These are phyloP conservation scores for Sinohyriopsis cumingii DNA, from an alignment of 2,888 invertebrate species.

Conservation along the genomic window DNA sequence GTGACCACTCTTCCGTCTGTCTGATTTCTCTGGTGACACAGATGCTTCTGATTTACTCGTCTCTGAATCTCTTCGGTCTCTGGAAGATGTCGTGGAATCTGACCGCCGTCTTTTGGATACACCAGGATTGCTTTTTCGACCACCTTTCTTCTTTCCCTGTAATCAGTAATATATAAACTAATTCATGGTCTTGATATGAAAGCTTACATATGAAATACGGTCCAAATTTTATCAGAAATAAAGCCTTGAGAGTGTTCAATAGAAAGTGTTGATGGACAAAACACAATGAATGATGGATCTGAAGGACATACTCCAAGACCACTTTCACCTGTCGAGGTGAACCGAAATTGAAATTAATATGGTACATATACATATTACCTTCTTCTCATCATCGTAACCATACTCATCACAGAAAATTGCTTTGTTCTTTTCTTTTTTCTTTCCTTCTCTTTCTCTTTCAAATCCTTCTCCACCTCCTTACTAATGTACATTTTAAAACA, in stretches of 20 bases:
- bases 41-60: conserved; percentile 11
- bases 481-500: too few relatives aligned
- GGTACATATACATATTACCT: not conserved
- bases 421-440: not conserved
- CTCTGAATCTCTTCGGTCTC: conserved; percentile 34
- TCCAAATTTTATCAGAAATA: too few relatives aligned
- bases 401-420: too few relatives aligned
- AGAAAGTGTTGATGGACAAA: too few relatives aligned
- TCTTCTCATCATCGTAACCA: not conserved
- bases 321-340: not conserved
- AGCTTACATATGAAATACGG: too few relatives aligned
- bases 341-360: not conserved
- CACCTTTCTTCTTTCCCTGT: too few relatives aligned
- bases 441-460: conserved; percentile 5
- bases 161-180: too few relatives aligned
- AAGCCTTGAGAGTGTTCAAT: too few relatives aligned
- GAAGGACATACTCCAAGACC: too few relatives aligned
- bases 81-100: conserved; percentile 13
- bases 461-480: not conserved
- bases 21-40: conserved; percentile 23
- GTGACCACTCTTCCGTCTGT: conserved; percentile 27
- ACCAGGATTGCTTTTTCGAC: conserved; percentile 22
- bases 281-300: too few relatives aligned
- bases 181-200: too few relatives aligned
- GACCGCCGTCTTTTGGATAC: conserved; percentile 15